Conservation (phyloP, 2,113 vertebrate genomes). For the Anarhynchus alexandrinus region DNA sequence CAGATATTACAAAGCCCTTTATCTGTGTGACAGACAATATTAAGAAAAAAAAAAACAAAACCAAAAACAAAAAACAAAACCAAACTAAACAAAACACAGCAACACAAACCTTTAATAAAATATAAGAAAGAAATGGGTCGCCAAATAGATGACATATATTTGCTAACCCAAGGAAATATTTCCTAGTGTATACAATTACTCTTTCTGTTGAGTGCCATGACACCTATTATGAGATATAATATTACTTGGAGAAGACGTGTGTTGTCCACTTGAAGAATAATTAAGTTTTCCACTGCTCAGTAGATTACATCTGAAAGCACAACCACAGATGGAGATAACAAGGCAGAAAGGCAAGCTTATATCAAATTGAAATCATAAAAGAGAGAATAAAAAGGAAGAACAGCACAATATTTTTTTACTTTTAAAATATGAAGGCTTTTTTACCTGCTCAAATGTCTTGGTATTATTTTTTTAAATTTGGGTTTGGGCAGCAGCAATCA, state of each 20-base stretch:
- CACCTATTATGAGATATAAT: not conserved
- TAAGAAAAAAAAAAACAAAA: not conserved
- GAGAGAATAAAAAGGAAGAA: not conserved
- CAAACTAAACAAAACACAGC: not conserved
- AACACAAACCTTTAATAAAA: not conserved
- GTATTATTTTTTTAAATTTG: not conserved
- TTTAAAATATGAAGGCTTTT: not conserved
- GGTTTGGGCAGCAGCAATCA: not conserved
- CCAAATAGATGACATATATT: not conserved
- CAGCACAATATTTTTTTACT: not conserved
- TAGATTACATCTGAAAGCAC: not conserved
- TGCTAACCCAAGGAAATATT: not conserved
- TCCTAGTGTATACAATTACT: not conserved
- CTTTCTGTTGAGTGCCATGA: not conserved
- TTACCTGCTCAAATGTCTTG: not conserved
- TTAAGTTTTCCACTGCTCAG: not conserved
- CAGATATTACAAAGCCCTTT: not conserved
- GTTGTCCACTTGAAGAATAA: constrained; percentile 6
- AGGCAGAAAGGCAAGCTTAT: not conserved
- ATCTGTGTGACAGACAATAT: not conserved
- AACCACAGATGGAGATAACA: not conserved
- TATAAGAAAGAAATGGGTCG: not conserved
- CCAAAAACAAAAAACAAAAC: no score
- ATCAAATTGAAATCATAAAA: constrained; percentile 8
- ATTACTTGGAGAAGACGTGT: not conserved